A percentile compares a stretch with the other conserved stretches of the same genome.
Conservation (phyloP, 2,888 invertebrate species). For the Galerucella nymphaeae region DNA sequence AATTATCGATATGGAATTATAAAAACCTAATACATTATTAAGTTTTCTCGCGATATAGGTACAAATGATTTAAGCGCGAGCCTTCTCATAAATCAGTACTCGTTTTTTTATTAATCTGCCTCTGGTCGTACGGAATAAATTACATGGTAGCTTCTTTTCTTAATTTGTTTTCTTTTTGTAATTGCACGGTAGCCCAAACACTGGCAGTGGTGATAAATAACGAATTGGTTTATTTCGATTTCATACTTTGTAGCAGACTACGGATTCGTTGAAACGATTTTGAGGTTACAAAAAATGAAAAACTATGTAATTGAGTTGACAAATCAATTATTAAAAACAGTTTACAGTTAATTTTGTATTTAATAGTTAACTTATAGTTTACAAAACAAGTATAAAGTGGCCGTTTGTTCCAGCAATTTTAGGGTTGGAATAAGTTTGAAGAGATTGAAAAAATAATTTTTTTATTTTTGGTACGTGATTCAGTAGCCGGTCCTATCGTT, state of each 20-base stretch:
- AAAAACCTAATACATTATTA: constrained; percentile 4
- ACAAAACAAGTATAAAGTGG: no score
- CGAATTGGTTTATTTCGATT: constrained; percentile 24
- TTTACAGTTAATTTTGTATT: no score
- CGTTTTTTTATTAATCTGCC: constrained; percentile 8
- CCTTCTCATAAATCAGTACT: constrained; percentile 7
- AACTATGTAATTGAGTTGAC: no score
- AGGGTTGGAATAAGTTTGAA: no score
- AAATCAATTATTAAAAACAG: no score
- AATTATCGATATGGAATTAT: constrained; percentile 6
- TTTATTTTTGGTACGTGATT: no score
- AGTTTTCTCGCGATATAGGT: not conserved
- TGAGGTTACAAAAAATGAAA: no score
- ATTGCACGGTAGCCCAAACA: constrained; percentile 30
- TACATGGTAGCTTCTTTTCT: constrained; percentile 13
- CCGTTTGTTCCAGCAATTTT: no score
- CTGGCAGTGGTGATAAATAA: constrained; percentile 21
- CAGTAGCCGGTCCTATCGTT: no score
- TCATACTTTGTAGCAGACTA: constrained; percentile 4
- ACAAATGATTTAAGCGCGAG: constrained; percentile 1
- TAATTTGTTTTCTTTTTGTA: constrained; percentile 18
- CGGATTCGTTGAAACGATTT: not conserved
- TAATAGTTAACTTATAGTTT: no score
- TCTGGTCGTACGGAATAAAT: constrained; percentile 14
- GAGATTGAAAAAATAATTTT: no score